Conservation (phyloP, 1,140 invertebrate species). For the Tetranychus cinnabarinus region DNA sequence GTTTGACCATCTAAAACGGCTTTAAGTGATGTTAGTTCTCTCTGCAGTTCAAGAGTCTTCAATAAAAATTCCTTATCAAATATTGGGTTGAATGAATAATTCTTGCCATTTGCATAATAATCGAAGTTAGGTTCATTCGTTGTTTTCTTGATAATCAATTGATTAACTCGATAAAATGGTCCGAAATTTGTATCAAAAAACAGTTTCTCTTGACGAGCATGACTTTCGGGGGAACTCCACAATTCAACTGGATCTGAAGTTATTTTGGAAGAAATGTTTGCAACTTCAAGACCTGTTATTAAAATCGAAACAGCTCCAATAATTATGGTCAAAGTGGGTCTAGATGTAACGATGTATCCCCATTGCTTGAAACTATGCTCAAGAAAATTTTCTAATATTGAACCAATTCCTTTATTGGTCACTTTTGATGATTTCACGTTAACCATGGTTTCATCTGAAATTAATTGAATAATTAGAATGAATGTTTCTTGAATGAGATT, state of each 20-base stretch:
- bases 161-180: conserved; percentile 85
- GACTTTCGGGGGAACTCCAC: conserved; percentile 71
- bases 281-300: conserved; percentile 36
- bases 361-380: conserved; percentile 50
- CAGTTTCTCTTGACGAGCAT: conserved; percentile 56
- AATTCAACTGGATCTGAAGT: conserved; percentile 88
- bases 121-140: conserved; percentile 6
- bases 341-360: conserved; percentile 50
- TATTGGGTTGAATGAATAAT: conserved; percentile 46
- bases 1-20: conserved; percentile 20
- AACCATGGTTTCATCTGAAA: no score
- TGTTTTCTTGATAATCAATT: conserved; percentile 43
- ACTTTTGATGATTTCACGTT: no score
- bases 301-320: conserved; percentile 34
- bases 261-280: conserved; percentile 31
- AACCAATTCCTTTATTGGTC: conserved; percentile 29
- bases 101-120: neutral
- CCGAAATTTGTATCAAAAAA: conserved; percentile 75
- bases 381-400: conserved; percentile 43
- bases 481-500: no score
- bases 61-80: conserved; percentile 58
- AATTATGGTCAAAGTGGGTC: conserved; percentile 49
- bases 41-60: conserved; percentile 46
- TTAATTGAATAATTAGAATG: no score
- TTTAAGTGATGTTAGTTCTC: conserved; percentile 21